Percentiles rank a stretch among this genome's conserved stretches.
Conservation (phyloP, 2,797 vertebrate species). For the Todus mexicanus region DNA sequence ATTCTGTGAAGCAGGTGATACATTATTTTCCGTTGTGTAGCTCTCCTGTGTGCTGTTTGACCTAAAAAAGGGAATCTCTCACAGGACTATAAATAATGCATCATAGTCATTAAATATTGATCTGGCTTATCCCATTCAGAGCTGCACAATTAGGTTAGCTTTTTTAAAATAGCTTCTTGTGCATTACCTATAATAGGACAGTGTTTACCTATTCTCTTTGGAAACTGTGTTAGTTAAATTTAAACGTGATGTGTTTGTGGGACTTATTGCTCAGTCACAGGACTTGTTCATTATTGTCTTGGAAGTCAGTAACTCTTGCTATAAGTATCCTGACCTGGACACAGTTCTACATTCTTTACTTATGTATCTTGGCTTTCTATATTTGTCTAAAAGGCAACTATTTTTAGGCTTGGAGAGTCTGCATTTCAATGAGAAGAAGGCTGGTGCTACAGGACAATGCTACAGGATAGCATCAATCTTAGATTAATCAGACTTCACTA, state of each 20-base stretch:
- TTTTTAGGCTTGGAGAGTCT: neutral
- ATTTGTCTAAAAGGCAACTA: neutral
- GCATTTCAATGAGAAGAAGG: neutral
- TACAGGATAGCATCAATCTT: neutral
- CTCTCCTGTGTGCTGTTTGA: constrained; percentile 42
- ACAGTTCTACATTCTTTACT: neutral
- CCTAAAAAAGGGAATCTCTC: constrained; percentile 64
- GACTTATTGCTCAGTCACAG: neutral
- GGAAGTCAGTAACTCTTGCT: neutral
- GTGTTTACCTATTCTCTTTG: constrained; percentile 49
- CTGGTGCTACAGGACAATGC: neutral
- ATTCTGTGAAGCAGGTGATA: constrained; percentile 55
- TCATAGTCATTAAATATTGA: constrained; percentile 79
- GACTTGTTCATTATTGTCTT: neutral
- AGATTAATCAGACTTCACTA: neutral
- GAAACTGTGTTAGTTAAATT: constrained; percentile 35
- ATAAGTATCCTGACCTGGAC: constrained; percentile 14
- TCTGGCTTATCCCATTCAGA: constrained; percentile 73
- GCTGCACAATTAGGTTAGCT: constrained; percentile 72
- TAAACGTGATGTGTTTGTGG: constrained; percentile 1
- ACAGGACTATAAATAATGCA: constrained; percentile 78
- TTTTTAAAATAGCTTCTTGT: constrained; percentile 45
- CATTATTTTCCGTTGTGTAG: constrained; percentile 39
- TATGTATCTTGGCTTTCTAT: neutral
- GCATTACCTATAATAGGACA: constrained; percentile 16